Evolutionary conservation across 2,888 invertebrate genomes (phyloP).

Genomic region (Ochropleura leucogaster): DNA sequence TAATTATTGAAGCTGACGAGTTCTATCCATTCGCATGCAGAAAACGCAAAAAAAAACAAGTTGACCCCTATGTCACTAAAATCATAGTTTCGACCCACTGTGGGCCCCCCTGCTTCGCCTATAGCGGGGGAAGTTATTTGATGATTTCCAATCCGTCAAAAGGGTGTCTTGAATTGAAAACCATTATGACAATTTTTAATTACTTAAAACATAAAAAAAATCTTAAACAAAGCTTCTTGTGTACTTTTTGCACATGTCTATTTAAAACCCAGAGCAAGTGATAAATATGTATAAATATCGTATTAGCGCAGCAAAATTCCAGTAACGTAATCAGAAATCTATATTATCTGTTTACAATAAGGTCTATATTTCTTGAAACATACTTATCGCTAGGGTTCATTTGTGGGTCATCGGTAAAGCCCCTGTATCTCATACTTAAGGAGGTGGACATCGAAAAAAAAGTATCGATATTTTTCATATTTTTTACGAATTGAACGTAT

Average conservation of each 20-base stretch:
- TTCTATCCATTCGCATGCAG: too few relatives aligned
- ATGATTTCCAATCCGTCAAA: too few relatives aligned
- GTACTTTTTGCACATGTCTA: neutral
- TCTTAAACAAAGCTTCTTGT: neutral
- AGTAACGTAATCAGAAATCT: neutral
- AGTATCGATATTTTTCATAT: slow-evolving; percentile 17
- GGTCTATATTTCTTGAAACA: neutral
- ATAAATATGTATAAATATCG: slow-evolving; percentile 7
- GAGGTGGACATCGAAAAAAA: neutral
- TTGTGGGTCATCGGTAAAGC: slow-evolving; percentile 1
- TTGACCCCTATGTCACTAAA: too few relatives aligned
- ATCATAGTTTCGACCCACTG: too few relatives aligned
- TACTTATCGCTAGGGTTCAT: neutral
- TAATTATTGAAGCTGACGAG: too few relatives aligned
- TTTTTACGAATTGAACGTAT: neutral
- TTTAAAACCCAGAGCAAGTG: neutral
- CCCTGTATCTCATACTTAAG: slow-evolving; percentile 6
- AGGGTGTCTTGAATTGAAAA: too few relatives aligned
- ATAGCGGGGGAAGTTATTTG: too few relatives aligned
- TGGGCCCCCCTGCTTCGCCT: too few relatives aligned
- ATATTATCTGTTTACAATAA: neutral
- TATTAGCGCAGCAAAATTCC: neutral
- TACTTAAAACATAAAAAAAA: neutral
- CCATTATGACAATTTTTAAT: neutral
- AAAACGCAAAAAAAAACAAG: too few relatives aligned